phyloP scores from a whole-genome alignment of 2,888 invertebrate species.

The Drosophila basisetae region DNA sequence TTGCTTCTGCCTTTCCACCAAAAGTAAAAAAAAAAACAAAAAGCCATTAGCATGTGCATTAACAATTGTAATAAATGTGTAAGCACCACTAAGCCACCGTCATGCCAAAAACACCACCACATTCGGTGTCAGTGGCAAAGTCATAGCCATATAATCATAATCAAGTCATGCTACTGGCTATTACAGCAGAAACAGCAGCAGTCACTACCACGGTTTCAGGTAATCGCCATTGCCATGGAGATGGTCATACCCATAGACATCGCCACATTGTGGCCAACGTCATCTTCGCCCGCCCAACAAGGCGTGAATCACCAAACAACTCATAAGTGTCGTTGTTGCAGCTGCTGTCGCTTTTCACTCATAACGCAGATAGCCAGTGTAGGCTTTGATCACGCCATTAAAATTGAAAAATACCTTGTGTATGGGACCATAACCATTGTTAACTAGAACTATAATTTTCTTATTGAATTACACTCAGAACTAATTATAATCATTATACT shows the following conservation, averaged over 20 bases:
- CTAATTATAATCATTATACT: too few species aligned
- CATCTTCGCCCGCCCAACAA: slow-evolving; percentile 70
- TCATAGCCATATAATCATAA: slow-evolving; percentile 43
- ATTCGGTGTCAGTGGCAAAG: slow-evolving; percentile 37
- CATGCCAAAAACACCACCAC: slow-evolving; percentile 14
- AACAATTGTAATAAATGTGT: slow-evolving; percentile 61
- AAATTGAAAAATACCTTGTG: slow-evolving; percentile 23
- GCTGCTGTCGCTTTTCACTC: slow-evolving; percentile 27
- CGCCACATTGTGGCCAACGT: slow-evolving; percentile 46
- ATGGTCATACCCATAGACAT: slow-evolving; percentile 33
- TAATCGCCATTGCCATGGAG: slow-evolving; percentile 56
- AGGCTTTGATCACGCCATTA: slow-evolving; percentile 32
- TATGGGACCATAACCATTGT: slow-evolving; percentile 20
- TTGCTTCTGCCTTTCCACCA: slow-evolving; percentile 49
- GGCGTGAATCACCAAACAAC: slow-evolving; percentile 74
- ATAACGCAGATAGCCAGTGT: slow-evolving; percentile 37
- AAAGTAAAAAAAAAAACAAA: slow-evolving; percentile 46
- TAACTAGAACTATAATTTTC: slow-evolving; percentile 3
- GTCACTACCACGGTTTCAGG: slow-evolving; percentile 41
- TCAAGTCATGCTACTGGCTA: slow-evolving; percentile 58
- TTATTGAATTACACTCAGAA: background rate
- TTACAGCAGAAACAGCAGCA: slow-evolving; percentile 60
- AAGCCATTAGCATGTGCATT: slow-evolving; percentile 64
- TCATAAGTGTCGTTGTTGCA: slow-evolving; percentile 42
- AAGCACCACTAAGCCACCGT: slow-evolving; percentile 15